Base-by-base conservation (phyloP, 35 echinoderm and acorn worm genomes). In the Lytechinus variegatus region DNA sequence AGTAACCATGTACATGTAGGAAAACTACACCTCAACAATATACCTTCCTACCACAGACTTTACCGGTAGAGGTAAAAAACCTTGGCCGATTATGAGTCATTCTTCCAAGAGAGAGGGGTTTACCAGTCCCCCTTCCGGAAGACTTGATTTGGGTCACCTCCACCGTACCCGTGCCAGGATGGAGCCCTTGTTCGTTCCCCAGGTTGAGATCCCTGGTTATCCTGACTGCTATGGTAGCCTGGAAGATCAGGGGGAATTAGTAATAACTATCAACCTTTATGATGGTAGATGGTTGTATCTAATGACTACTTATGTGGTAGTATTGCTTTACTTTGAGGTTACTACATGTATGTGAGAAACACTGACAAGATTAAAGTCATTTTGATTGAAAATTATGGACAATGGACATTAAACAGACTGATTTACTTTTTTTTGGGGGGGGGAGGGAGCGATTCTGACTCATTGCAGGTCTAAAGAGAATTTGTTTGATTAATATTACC, bases 101-200 rank as follows among this genome's bases (percentile, higher is more conserved):
- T 79, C 66, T 79, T 79, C 19, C 66, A 79, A 79, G 66, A 79
- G 66, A 79, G 14, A 79, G 66, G 19, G 66, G 66, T 79, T 79
- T 79, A n/a, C 66, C 66, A 79, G 66, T 79, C 19, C 66, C 66
- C 66, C 66, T 79, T 79, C 66, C 66, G 66, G 66, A 79, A 79
- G 66, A 79, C 66, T 79, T 79, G 66, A 79, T 79, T 79, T 79
- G 66, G 66, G 66, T 79, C 66, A 79, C n/a, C 66, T 79, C 66
- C 66, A 79, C 66, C 66, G n/a, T 79, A 44, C 5, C 66, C n/a
- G 66, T 79, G 66, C n/a, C 66, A 79, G 16, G 16, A 79, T 16
- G 66, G 66, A 79, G 4, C 66, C 66, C 66, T 79, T 79, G 66
- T 79, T 79, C n/a, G 66, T 16, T 24, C 66, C 66, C 66, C 66